phyloP scores from a whole-genome alignment of 2,113 vertebrate genomes.

The Neofelis nebulosa region DNA sequence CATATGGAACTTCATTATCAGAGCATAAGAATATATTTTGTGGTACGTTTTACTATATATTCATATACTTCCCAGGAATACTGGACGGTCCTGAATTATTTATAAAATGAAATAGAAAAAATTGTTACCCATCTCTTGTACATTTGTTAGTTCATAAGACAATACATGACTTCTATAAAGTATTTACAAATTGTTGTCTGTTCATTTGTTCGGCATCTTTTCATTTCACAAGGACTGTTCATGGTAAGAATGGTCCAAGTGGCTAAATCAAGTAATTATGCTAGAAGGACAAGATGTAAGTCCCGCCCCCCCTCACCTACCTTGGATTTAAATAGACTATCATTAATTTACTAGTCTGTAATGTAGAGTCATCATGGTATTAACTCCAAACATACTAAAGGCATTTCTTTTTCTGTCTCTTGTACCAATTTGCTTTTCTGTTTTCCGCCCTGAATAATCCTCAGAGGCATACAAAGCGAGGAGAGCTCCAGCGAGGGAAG shows the following conservation, averaged over 20 bases:
- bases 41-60: conserved; percentile 5
- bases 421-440: background rate
- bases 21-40: background rate
- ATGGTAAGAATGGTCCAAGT: background rate
- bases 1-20: background rate
- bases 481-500: background rate
- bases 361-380: background rate
- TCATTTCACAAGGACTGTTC: background rate
- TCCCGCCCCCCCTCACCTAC: too few species aligned
- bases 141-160: background rate
- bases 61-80: background rate
- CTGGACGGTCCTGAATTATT: background rate
- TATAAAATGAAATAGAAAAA: conserved; percentile 16
- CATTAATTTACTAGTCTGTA: background rate
- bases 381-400: background rate
- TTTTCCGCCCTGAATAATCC: background rate
- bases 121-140: background rate
- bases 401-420: background rate
- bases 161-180: background rate
- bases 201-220: background rate
- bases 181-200: background rate
- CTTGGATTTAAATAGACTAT: background rate
- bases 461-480: background rate
- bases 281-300: background rate
- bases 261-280: background rate